Conservation (phyloP, 2,797 vertebrate genomes). For the Heliangelus exortis region DNA sequence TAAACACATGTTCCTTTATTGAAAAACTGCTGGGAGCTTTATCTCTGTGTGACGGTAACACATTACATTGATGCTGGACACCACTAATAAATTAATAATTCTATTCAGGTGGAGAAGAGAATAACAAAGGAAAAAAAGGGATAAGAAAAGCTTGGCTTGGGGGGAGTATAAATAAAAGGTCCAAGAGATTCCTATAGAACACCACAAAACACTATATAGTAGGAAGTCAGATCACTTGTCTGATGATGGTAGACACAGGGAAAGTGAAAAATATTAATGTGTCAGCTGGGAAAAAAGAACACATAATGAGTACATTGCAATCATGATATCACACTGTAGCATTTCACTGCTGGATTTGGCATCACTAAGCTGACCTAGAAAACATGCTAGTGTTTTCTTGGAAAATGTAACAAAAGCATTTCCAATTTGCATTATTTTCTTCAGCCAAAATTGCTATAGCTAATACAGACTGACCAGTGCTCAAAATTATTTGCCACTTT, state of each 20-base stretch:
- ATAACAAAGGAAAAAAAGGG: background rate
- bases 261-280: background rate
- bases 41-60: background rate
- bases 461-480: background rate
- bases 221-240: background rate
- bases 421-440: background rate
- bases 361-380: conserved; percentile 5
- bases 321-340: background rate
- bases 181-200: background rate
- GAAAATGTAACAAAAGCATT: background rate
- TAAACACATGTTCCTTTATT: background rate
- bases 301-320: background rate
- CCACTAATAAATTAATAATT: background rate
- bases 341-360: background rate
- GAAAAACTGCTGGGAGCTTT: background rate
- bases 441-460: background rate
- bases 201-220: background rate
- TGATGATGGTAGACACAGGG: background rate
- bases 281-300: background rate
- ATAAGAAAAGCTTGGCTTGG: background rate
- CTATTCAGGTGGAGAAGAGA: background rate
- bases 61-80: background rate
- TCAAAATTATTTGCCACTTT: background rate
- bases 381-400: background rate
- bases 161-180: background rate